phyloP scores from a whole-genome alignment of 1,140 invertebrate genomes.

The Brachionus calyciflorus region DNA sequence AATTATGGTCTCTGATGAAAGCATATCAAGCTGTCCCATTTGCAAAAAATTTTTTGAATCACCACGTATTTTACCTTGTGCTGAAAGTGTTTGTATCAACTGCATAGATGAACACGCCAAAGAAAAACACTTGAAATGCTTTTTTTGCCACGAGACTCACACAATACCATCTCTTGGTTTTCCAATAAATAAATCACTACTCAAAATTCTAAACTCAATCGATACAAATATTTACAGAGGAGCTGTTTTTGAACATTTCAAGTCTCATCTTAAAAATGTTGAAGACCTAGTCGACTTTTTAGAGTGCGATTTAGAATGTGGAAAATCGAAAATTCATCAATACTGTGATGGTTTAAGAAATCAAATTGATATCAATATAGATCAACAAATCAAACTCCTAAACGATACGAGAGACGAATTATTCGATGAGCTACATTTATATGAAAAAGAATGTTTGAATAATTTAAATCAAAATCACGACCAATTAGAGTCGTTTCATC shows the following conservation, averaged over 20 bases:
- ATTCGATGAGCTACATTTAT: background rate
- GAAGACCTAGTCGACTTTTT: background rate
- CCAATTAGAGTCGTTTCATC: background rate
- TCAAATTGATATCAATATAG: background rate
- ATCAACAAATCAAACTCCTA: background rate
- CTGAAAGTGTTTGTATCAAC: constrained; percentile 6
- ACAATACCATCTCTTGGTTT: background rate
- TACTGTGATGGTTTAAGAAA: background rate
- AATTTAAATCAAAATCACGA: background rate
- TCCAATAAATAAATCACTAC: background rate
- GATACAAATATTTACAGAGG: background rate
- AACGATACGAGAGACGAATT: background rate
- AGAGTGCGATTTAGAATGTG: background rate
- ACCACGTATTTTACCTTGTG: constrained; percentile 9
- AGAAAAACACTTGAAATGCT: background rate
- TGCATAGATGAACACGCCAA: background rate
- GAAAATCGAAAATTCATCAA: background rate
- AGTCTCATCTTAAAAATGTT: background rate
- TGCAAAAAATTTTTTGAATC: constrained; percentile 10
- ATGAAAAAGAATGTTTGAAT: constrained; percentile 3
- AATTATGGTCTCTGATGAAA: background rate
- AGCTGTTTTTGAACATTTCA: background rate
- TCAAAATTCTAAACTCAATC: background rate
- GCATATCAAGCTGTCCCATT: background rate
- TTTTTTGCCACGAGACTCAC: background rate